These are phyloP conservation scores for Drosophila pandora DNA, from an alignment of 1,140 invertebrate species.

Conservation along the genomic window DNA sequence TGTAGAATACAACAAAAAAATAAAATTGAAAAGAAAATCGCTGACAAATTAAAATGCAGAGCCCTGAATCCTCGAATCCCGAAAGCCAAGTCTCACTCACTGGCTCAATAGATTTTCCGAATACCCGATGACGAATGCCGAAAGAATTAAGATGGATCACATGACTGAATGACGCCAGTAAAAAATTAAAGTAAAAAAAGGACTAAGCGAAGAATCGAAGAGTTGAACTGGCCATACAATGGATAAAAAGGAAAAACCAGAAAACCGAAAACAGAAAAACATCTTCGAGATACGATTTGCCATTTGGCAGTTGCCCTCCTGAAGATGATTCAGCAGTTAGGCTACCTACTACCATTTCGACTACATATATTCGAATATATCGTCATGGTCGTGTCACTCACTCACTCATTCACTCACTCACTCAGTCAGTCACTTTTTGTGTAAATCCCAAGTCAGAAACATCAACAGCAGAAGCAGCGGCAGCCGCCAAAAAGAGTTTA, in stretches of 20 bases:
- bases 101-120: constrained; percentile 64
- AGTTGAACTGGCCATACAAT: constrained; percentile 44
- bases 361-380: constrained; percentile 20
- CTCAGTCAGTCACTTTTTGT: constrained; percentile 15
- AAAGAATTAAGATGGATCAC: constrained; percentile 82
- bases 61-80: constrained; percentile 29
- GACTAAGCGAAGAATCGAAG: constrained; percentile 45
- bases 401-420: constrained; percentile 17
- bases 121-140: constrained; percentile 76
- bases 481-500: constrained; percentile 72
- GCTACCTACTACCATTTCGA: constrained; percentile 43
- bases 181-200: constrained; percentile 19
- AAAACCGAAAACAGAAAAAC: constrained; percentile 51
- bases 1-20: constrained; percentile 8
- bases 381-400: constrained; percentile 73
- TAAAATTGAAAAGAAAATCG: constrained; percentile 53
- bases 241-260: constrained; percentile 35
- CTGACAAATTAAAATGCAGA: constrained; percentile 82
- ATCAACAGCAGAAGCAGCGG: constrained; percentile 18
- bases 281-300: constrained; percentile 59
- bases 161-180: constrained; percentile 67
- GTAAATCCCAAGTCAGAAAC: constrained; percentile 34
- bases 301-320: constrained; percentile 44
- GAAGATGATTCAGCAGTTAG: constrained; percentile 65
- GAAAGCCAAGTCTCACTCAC: neutral